Evolutionary conservation across 2,888 invertebrate genomes (phyloP), one percentile per base, ranked within the genome.

Genomic region (Cephonodes hylas): DNA sequence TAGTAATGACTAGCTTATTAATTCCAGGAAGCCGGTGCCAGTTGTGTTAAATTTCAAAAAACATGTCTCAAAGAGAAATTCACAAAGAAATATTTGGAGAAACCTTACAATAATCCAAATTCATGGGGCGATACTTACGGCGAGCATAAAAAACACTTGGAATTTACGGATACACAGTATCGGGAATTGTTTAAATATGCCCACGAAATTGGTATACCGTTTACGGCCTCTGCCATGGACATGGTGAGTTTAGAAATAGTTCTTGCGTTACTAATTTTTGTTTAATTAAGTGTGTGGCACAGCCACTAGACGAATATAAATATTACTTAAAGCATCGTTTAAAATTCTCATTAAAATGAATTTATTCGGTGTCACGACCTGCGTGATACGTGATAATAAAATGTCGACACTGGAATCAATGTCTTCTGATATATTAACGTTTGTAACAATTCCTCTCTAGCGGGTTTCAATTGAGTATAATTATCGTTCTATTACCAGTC

Each of bases 11-110:
- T 4, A 27, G 64, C 56, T 61, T 31, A 42, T 42, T 60, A 70
- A n/a, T 91, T 91, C 59, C 83, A 96, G 95, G 93, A 94, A 71
- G 93, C 94, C 64, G 96, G 96, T 5, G 96, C 95, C 15, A 94
- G 96, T 83, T 97, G 97, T 80, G 97, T 96, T 0, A 97, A 97
- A 86, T 96, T 97, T 80, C 97, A 97, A 93, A 97, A 97, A 85
- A 95, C 96, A 1, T 93, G 94, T 80, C 85, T 96, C 38, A 74
- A 84, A 34, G 94, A 95, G 73, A 96, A 96, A 85, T 97, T 96
- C 78, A 96, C 95, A 56, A 86, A 93, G 75, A 86, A 90, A 67
- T 96, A 96, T 38, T 82, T 97, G 63, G 84, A 93, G 58, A 88
- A 93, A 45, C 93, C 94, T 0, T 97, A 97, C 77, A 76, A 85